Evolutionary conservation across 2,113 vertebrate species (phyloP).

Genomic region (Harpagus bidentatus): DNA sequence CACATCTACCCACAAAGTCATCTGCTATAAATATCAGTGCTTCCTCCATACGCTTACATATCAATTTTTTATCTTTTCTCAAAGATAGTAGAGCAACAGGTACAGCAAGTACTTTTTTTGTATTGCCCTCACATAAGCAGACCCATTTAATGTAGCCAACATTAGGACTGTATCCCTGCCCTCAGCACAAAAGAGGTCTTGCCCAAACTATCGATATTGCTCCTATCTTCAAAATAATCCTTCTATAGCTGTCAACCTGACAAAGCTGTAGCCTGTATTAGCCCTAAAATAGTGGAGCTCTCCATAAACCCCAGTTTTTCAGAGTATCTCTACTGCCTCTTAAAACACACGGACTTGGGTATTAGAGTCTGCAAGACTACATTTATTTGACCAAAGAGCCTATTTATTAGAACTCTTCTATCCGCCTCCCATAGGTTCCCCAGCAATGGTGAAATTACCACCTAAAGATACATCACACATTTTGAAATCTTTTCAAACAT

Average conservation of each 20-base stretch:
- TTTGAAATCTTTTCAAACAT: neutral
- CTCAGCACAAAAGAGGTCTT: neutral
- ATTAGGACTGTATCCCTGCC: accelerated
- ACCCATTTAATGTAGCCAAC: neutral
- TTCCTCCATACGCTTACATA: neutral
- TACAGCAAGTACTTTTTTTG: neutral
- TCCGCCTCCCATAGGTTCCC: no score
- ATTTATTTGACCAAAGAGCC: neutral
- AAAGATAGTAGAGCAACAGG: neutral
- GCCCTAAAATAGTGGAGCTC: neutral
- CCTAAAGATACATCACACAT: neutral
- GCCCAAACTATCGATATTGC: neutral
- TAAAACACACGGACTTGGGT: neutral
- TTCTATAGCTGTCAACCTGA: neutral
- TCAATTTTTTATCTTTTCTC: neutral
- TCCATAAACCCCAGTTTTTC: neutral
- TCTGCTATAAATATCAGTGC: neutral
- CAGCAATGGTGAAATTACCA: neutral
- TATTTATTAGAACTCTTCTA: neutral
- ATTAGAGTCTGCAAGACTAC: neutral
- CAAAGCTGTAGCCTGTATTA: neutral
- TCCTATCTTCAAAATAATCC: neutral
- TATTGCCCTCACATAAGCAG: neutral
- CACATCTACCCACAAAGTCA: neutral
- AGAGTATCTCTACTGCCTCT: neutral